Conservation (phyloP, 2,888 invertebrate genomes). For the Ischnus inquisitorius region DNA sequence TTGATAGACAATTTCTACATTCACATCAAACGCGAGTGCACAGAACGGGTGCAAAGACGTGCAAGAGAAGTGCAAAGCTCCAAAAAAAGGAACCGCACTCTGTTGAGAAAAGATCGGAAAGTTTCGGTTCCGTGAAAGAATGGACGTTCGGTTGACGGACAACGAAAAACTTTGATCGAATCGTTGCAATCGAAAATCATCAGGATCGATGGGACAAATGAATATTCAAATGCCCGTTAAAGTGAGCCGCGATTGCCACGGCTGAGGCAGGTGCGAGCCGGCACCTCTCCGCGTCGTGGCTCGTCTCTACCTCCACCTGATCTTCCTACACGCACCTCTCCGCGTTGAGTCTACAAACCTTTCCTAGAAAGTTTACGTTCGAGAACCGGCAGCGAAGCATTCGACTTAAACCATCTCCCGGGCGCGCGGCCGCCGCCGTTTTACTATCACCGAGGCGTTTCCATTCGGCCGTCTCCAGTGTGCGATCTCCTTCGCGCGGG, state of each 20-base stretch:
- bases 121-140: too few relatives aligned
- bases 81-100: too few relatives aligned
- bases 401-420: slow-evolving; percentile 31
- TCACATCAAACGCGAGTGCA: neutral
- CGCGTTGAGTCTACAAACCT: slow-evolving; percentile 13
- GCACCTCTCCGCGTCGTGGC: slow-evolving; percentile 52
- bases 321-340: slow-evolving; percentile 32
- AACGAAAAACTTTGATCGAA: too few relatives aligned
- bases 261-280: slow-evolving; percentile 33
- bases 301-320: slow-evolving; percentile 37
- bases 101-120: too few relatives aligned
- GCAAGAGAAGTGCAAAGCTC: too few relatives aligned
- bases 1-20: neutral
- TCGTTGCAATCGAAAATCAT: neutral
- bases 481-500: slow-evolving; percentile 45
- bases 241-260: slow-evolving; percentile 29
- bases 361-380: slow-evolving; percentile 61
- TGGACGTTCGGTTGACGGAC: too few relatives aligned
- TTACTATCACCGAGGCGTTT: slow-evolving; percentile 65
- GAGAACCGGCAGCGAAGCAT: slow-evolving; percentile 13
- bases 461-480: slow-evolving; percentile 56
- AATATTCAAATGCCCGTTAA: slow-evolving; percentile 19
- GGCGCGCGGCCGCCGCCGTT: slow-evolving; percentile 40
- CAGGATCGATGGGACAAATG: neutral
- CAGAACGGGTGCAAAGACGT: neutral